These are phyloP conservation scores for Takifugu rubripes DNA, from an alignment of 2,797 vertebrate genomes.

Conservation along the genomic window DNA sequence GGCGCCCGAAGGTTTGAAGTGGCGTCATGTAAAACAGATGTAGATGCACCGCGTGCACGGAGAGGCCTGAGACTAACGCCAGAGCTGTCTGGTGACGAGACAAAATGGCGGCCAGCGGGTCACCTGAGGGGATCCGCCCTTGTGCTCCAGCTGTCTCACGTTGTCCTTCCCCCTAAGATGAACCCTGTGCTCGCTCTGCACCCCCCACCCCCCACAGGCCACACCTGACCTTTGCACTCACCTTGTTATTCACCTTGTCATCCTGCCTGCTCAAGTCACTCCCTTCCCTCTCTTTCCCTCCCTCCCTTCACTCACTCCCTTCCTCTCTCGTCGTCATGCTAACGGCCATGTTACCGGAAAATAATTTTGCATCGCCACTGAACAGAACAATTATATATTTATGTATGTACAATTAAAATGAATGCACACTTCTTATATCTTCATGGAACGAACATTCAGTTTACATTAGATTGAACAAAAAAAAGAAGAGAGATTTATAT, in stretches of 20 bases:
- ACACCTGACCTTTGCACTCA: no score
- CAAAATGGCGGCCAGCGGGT: slow-evolving; percentile 54
- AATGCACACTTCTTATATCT: slow-evolving; percentile 76
- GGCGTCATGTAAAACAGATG: slow-evolving; percentile 18
- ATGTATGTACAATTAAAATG: slow-evolving; percentile 79
- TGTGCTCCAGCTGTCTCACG: slow-evolving; percentile 39
- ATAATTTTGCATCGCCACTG: slow-evolving; percentile 42
- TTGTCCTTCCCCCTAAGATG: background rate
- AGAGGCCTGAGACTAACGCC: slow-evolving; percentile 50
- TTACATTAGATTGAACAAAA: slow-evolving; percentile 75
- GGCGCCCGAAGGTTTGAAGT: slow-evolving; percentile 20
- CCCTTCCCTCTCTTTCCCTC: slow-evolving; percentile 30
- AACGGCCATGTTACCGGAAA: no score
- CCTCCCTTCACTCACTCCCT: background rate
- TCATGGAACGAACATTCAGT: slow-evolving; percentile 77
- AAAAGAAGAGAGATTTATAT: slow-evolving; percentile 73
- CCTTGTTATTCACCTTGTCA: no score
- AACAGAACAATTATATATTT: slow-evolving; percentile 78
- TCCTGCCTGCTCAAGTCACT: background rate
- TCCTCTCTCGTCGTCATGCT: background rate
- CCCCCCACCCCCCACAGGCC: no score
- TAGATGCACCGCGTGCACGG: slow-evolving; percentile 40
- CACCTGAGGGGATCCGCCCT: slow-evolving; percentile 62
- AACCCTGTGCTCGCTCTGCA: no score
- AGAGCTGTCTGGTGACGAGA: slow-evolving; percentile 33